Base-by-base conservation (phyloP, 2,888 invertebrate species). In the Drosophila acutilabella region DNA sequence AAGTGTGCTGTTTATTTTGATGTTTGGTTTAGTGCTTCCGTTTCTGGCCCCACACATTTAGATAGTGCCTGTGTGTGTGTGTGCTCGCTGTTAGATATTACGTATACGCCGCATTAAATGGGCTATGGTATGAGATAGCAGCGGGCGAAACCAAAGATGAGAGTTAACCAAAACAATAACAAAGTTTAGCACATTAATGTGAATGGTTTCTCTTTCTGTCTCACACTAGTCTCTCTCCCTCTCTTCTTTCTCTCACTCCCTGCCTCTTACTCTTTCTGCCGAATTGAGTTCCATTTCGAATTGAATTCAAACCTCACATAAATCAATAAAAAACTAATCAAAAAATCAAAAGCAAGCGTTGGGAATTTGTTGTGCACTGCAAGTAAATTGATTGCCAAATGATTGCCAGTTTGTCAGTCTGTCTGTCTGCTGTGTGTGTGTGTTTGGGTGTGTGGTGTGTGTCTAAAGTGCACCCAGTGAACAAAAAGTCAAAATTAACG, bases 1-100 rank as follows among this genome's bases (percentile, higher is more conserved):
- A 89, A 85, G 83, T 85, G 88, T 70, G 89, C 80, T 89, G 89
- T 85, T 85, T 88, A 85, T 85, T 88, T 85, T 89, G 88, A 88
- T 85, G 85, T 88, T 85, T 85, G 86, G 74, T 82, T 85, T 89
- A 75, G 73, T 88, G 89, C 89, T 85, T 85, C 85, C 85, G 89
- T 58, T 79, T 53, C 45, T 40, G 62, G 33, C 33, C 45, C 36
- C 57, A 20, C 54, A 56, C 36, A 33, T 42, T 44, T 7, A 26
- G 53, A 42, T 23, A 14, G 61, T 50, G 30, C 8, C 4, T 36
- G 20, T 33, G 33, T 30, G 42, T 41, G 33, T 44, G 50, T 23
- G 16, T 44, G 33, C 23, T 18, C 18, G 18, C 44, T 57, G 30
- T 40, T 64, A 69, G 71, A 74, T 60, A 81, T 81, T 76, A 67